Conservation (phyloP, 2,797 vertebrate species). For the Lophotriccus pileatus region DNA sequence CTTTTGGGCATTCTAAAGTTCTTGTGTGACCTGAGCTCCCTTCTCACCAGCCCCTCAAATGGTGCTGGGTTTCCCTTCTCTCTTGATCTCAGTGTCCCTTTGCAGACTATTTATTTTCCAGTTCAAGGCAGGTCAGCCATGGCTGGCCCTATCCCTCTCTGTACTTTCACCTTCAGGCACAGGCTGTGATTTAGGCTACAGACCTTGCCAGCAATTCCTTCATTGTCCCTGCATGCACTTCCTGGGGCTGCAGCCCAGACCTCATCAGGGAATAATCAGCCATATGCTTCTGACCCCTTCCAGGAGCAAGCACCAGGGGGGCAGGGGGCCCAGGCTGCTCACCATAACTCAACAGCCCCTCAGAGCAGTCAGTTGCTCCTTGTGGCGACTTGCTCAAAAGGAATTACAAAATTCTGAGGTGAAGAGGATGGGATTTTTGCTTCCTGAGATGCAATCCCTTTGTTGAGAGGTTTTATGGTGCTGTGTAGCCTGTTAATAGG, state of each 20-base stretch:
- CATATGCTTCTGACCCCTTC: background rate
- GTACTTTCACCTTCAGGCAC: background rate
- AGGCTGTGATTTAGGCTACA: background rate
- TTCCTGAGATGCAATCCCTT: background rate
- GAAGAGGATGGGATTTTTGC: background rate
- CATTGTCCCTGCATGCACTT: fast-evolving
- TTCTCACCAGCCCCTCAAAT: background rate
- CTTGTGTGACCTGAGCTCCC: background rate
- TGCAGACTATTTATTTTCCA: background rate
- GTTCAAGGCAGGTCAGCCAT: background rate
- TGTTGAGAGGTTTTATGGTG: background rate
- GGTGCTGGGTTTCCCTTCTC: background rate
- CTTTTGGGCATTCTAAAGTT: background rate
- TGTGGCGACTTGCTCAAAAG: background rate
- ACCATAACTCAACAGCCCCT: fast-evolving
- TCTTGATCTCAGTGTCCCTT: fast-evolving
- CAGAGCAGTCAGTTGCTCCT: background rate
- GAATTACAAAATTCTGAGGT: background rate
- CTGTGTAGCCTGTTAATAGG: background rate
- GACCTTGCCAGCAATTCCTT: background rate
- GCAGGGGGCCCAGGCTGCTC: background rate
- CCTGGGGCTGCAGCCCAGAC: background rate
- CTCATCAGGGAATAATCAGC: fast-evolving
- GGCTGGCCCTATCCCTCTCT: background rate
- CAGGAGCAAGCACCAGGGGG: background rate